Evolutionary conservation across 2,888 invertebrate species (phyloP), one percentile per base, ranked within the genome.

Genomic region (Volucella zonaria): DNA sequence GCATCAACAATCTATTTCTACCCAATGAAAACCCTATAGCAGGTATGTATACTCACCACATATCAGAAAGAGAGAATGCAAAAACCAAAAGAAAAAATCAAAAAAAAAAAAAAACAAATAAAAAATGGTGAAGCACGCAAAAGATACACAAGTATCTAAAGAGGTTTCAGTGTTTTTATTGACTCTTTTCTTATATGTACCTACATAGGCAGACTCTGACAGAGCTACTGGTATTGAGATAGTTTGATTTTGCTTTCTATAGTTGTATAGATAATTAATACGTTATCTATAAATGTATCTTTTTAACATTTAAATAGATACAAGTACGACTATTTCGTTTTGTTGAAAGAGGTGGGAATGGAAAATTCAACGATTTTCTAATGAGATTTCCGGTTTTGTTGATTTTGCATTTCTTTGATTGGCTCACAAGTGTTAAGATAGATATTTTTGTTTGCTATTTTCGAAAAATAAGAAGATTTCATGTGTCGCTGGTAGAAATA

Each of bases 61-160:
- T 61, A 67, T 56, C 15, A 51, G 64, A 83, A 67, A 61, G 80
- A 83, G 80, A 83, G 70, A 78, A 78, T 62, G 68, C 54, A 68
- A 77, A 67, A 15, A 31, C 14, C 12, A 47, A 9, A 56, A 45
- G 47, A 56, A 18, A 1, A 23, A 23, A 23, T 2, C 0, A 23
- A 0, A 4, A 23, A 18, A 18, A 18, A 0, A 31, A 0, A 31
- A 31, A 31, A 31, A 6, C 0, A 31, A 6, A 6, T 0, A 6
- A 23, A 31, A 82, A 83, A 82, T 80, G 83, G 83, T 83, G 83
- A 71, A 31, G 6, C 31, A 31, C 6, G 52, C 12, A 61, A 79
- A 83, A 75, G 80, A 71, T 79, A 79, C 70, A 71, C 74, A 76
- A 79, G 79, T 83, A 78, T 78, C 78, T 79, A 78, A 58, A 43